Evolutionary conservation across 2,113 vertebrate genomes (phyloP).

Genomic region (Petromus typicus): DNA sequence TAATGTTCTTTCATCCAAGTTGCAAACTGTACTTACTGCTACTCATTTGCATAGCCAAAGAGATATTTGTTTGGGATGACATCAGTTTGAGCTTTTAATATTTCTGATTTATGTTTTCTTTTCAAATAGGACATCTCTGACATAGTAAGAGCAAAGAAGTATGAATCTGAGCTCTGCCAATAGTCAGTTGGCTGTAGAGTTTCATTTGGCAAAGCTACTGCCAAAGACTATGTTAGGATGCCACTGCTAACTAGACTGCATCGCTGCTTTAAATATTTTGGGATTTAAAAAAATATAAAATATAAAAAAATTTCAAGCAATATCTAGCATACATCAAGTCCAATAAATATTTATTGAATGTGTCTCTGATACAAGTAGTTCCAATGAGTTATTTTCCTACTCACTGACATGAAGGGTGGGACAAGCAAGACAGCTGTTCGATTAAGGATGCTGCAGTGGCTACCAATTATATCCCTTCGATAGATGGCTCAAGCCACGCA

Average conservation of each 20-base stretch:
- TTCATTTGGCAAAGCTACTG: slow-evolving; percentile 65
- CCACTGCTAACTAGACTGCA: slow-evolving; percentile 59
- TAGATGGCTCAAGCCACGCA: slow-evolving; percentile 75
- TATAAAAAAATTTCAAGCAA: slow-evolving; percentile 48
- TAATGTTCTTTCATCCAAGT: slow-evolving; percentile 61
- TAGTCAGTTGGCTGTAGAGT: slow-evolving; percentile 54
- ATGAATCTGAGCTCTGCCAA: not conserved
- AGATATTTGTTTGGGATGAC: slow-evolving; percentile 82
- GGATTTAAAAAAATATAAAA: slow-evolving; percentile 7
- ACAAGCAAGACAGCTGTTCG: slow-evolving; percentile 80
- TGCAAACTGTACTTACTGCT: slow-evolving; percentile 59
- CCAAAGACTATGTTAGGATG: slow-evolving; percentile 67
- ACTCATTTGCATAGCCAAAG: slow-evolving; percentile 61
- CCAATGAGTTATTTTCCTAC: slow-evolving; percentile 81
- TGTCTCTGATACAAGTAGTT: slow-evolving; percentile 63
- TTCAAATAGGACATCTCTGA: not conserved
- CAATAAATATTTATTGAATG: slow-evolving; percentile 76
- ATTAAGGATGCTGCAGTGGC: slow-evolving; percentile 78
- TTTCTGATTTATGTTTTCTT: slow-evolving; percentile 65
- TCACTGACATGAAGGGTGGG: slow-evolving; percentile 74
- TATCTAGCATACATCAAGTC: slow-evolving; percentile 45
- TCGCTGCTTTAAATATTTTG: slow-evolving; percentile 59
- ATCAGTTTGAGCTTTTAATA: slow-evolving; percentile 74
- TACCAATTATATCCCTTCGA: slow-evolving; percentile 75
- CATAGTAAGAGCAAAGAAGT: not conserved